Evolutionary conservation across 2,888 invertebrate genomes (phyloP).

Genomic region (Limnephilus rhombicus): DNA sequence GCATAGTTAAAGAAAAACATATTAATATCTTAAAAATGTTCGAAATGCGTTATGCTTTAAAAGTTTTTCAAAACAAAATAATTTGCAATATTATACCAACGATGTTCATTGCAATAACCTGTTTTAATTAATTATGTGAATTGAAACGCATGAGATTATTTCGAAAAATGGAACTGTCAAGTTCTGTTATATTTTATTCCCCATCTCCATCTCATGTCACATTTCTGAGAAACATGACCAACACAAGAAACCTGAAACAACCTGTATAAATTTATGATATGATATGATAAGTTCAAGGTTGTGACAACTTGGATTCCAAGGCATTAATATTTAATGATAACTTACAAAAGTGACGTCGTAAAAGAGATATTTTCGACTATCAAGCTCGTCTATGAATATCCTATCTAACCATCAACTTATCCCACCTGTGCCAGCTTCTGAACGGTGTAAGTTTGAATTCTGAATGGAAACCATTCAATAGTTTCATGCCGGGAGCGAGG

Average conservation of each 20-base stretch:
- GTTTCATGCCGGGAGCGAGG: not conserved
- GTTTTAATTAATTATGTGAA: no score
- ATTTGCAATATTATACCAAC: no score
- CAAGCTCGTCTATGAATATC: slow-evolving; percentile 15
- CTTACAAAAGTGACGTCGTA: not conserved
- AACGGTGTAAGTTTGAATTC: not conserved
- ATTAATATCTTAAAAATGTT: no score
- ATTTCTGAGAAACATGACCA: not conserved
- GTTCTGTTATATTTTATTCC: no score
- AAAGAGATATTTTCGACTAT: not conserved
- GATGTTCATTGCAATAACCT: no score
- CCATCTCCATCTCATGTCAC: not conserved
- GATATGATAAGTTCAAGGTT: not conserved
- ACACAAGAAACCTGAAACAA: not conserved
- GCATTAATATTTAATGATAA: not conserved
- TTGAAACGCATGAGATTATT: no score
- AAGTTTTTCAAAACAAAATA: no score
- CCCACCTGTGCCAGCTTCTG: not conserved
- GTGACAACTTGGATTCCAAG: not conserved
- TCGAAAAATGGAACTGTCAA: no score
- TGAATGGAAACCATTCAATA: not conserved
- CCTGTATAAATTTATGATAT: not conserved
- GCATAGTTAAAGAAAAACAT: no score
- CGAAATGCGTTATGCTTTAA: no score
- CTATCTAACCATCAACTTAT: not conserved